phyloP scores from a whole-genome alignment of 2,888 invertebrate species.

The Saturnia pavonia region DNA sequence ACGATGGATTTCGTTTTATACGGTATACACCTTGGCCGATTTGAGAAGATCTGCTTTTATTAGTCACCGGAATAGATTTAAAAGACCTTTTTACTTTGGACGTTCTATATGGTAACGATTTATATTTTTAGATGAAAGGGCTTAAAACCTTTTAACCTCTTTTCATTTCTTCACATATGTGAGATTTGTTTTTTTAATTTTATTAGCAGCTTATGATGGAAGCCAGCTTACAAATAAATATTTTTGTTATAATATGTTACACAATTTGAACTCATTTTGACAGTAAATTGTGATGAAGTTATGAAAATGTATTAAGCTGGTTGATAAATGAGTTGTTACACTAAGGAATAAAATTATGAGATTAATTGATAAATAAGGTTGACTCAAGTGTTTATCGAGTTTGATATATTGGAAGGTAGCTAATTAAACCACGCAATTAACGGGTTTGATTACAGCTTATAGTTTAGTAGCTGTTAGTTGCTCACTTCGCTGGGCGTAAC shows the following conservation, averaged over 20 bases:
- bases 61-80: neutral
- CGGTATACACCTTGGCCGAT: neutral
- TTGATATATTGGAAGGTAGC: too few relatives aligned
- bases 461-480: too few relatives aligned
- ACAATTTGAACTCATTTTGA: neutral
- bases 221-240: neutral
- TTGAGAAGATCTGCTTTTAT: neutral
- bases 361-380: neutral
- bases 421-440: too few relatives aligned
- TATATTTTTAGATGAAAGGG: constrained; percentile 11
- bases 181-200: neutral
- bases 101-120: neutral
- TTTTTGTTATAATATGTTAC: neutral
- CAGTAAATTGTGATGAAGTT: neutral
- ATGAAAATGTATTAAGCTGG: neutral
- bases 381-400: too few relatives aligned
- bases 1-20: constrained; percentile 6
- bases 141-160: constrained; percentile 2
- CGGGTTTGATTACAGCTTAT: too few relatives aligned
- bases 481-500: too few relatives aligned
- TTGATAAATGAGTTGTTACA: neutral
- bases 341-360: neutral
- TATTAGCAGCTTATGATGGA: neutral
- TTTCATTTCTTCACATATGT: neutral
- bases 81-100: neutral